Conservation (phyloP, 1,140 invertebrate genomes). For the Olivierus martensii region DNA sequence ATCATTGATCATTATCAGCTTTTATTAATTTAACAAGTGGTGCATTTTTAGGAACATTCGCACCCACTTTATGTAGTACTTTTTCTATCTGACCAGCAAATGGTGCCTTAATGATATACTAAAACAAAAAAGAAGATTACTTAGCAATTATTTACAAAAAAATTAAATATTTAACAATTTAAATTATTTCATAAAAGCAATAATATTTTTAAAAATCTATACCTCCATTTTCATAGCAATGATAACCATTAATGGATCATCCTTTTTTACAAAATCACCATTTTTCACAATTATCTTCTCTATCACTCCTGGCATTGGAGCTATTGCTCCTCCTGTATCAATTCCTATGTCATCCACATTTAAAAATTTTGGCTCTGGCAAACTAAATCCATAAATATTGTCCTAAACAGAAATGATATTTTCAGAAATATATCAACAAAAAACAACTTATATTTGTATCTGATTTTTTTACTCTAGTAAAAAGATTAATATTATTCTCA, state of each 20-base stretch:
- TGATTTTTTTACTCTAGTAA: constrained; percentile 28
- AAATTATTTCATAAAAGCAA: background rate
- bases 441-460: no score
- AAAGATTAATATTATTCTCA: constrained; percentile 32
- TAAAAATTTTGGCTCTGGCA: constrained; percentile 35
- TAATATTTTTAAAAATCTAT: constrained; percentile 15
- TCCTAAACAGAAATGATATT: constrained; percentile 23
- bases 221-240: constrained; percentile 99
- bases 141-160: background rate
- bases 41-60: constrained; percentile 66
- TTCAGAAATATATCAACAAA: no score
- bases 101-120: constrained; percentile 71
- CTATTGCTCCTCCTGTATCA: constrained; percentile 43
- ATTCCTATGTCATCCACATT: constrained; percentile 22
- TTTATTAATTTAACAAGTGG: constrained; percentile 39
- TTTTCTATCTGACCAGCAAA: constrained; percentile 56
- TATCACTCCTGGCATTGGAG: constrained; percentile 91
- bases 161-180: background rate
- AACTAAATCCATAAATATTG: constrained; percentile 29
- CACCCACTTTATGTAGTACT: constrained; percentile 56
- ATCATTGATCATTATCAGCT: background rate
- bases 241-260: constrained; percentile 74
- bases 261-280: constrained; percentile 62
- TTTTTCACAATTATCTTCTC: constrained; percentile 73
- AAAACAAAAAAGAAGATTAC: no score